These are phyloP conservation scores for Porites evermanni DNA, from an alignment of 92 coral and sea anemone species.

Conservation along the genomic window DNA sequence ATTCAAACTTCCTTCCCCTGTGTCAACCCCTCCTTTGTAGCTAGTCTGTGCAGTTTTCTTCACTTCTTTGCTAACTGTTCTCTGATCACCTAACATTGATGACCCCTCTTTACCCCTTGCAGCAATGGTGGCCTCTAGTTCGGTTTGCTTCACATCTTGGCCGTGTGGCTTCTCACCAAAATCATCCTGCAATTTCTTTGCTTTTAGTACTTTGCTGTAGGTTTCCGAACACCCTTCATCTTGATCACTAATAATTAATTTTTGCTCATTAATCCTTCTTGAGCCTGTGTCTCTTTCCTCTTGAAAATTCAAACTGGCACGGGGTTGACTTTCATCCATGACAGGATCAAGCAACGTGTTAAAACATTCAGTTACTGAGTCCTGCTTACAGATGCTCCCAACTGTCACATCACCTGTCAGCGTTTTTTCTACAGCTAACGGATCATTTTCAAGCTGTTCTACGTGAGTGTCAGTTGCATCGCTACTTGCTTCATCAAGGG, in stretches of 20 bases:
- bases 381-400: not conserved
- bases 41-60: not conserved
- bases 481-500: not conserved
- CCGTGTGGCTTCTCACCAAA: not conserved
- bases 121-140: not conserved
- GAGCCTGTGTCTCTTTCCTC: too few species aligned
- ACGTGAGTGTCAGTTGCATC: too few species aligned
- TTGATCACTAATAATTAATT: not conserved
- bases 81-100: not conserved
- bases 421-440: too few species aligned
- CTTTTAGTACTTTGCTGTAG: not conserved
- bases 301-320: not conserved
- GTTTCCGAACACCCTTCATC: too few species aligned
- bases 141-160: not conserved
- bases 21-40: not conserved
- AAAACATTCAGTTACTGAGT: not conserved
- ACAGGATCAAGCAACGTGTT: not conserved
- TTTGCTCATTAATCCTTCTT: not conserved
- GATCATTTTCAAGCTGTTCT: too few species aligned
- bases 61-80: not conserved
- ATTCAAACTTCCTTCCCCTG: not conserved
- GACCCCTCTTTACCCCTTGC: not conserved
- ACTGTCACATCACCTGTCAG: not conserved
- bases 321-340: not conserved
- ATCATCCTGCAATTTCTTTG: not conserved